Evolutionary conservation across 2,888 invertebrate genomes (phyloP), one percentile per base, ranked within the genome.

Genomic region (Ashinkailepas kermadecensis): DNA sequence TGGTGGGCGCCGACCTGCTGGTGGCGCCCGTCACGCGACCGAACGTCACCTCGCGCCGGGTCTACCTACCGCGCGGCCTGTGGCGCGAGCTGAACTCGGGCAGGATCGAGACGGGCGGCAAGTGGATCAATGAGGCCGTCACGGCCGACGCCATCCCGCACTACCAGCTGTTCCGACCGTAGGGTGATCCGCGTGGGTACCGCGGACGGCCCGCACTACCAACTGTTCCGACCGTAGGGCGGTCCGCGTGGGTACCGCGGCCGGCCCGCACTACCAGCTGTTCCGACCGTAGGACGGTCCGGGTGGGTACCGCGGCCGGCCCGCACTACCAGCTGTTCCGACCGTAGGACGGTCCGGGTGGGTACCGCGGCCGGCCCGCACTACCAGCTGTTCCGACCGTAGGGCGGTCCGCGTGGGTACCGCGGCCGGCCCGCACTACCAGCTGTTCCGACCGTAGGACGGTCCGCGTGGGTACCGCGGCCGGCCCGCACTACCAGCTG

Each of bases 1-100:
- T 94, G 0, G 91, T 97, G 0, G 97, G 97, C 0, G 94, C 94
- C 85, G 94, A 95, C 87, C 89, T 97, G 0, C 93, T 97, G 62
- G 96, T 97, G 0, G 97, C 97, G 0, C 97, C 97, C 0, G 91
- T 97, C 80, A 87, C 96, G 62, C 89, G 92, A 81, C 90, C 91
- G 0, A 92, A 92, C 0, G 90, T 91, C 70, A 91, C 91, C 58
- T 91, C 92, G 84, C 84, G 96, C 93, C 85, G 87, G 82, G 93
- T 97, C 82, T 96, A 96, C 86, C 89, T 96, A 58, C 96, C 96
- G 0, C 93, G 93, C 57, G 98, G 97, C 0, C 93, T 95, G 0
- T 97, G 97, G 97, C 70, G 70, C 39, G 70, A 70, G 39, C 39
- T 70, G 6, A 39, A 23, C 70, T 70, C 70, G 39, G 39, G 70